Evolutionary conservation across 2,113 vertebrate species (phyloP).

Genomic region (Phaethornis superciliosus): DNA sequence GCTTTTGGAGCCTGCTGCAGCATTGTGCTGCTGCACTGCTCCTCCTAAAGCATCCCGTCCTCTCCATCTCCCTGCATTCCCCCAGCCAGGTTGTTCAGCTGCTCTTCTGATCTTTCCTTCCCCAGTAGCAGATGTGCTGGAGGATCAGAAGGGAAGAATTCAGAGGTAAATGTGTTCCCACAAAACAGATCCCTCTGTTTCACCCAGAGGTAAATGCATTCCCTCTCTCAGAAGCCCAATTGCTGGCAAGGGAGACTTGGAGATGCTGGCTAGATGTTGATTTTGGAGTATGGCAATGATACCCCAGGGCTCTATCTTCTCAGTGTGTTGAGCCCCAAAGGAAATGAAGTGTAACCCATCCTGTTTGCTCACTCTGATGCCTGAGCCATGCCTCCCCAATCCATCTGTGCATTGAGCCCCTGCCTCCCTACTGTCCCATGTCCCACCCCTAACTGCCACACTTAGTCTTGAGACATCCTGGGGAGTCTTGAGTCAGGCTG

Average conservation of each 20-base stretch:
- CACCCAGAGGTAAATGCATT: background rate
- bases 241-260: background rate
- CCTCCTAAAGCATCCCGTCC: background rate
- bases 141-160: background rate
- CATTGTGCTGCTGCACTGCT: background rate
- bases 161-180: background rate
- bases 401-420: background rate
- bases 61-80: background rate
- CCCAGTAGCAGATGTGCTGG: background rate
- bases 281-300: background rate
- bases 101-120: background rate
- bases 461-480: background rate
- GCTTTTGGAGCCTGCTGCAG: conserved; percentile 5
- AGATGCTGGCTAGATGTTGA: background rate
- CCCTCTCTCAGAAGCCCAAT: background rate
- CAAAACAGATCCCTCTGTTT: background rate
- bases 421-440: background rate
- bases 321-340: background rate
- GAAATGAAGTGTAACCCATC: background rate
- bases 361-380: background rate
- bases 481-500: background rate
- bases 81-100: background rate
- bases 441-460: background rate
- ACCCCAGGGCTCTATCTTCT: background rate
- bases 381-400: background rate